Evolutionary conservation across 2,888 invertebrate species (phyloP).

Genomic region (Mactromeris polynyma): DNA sequence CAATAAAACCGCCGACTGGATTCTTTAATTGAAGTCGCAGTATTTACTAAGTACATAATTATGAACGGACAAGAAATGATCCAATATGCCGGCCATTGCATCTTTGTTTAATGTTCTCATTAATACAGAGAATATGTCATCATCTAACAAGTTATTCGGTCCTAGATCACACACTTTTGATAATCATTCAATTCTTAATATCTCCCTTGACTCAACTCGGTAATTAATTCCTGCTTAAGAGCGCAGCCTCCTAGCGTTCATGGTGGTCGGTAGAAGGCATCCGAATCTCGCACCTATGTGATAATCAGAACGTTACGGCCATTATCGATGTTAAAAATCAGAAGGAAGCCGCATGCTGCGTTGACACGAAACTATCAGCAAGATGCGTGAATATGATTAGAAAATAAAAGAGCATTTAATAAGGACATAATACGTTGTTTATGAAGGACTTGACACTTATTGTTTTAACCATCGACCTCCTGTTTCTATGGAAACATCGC

Average conservation of each 20-base stretch:
- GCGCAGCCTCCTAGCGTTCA: not conserved
- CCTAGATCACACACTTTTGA: not conserved
- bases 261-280: not conserved
- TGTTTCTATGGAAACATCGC: not conserved
- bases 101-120: not conserved
- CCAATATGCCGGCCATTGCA: not conserved
- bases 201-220: not conserved
- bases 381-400: constrained; percentile 12
- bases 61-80: too few relatives aligned
- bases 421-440: constrained; percentile 20
- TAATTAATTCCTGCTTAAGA: constrained; percentile 22
- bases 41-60: too few relatives aligned
- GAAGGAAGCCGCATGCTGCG: constrained; percentile 29
- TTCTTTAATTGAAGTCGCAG: too few relatives aligned
- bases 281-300: constrained; percentile 58
- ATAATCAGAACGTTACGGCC: constrained; percentile 62
- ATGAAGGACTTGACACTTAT: constrained; percentile 22
- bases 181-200: not conserved
- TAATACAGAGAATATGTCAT: not conserved
- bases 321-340: constrained; percentile 56
- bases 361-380: constrained; percentile 45
- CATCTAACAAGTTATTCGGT: not conserved
- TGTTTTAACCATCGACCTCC: constrained; percentile 22
- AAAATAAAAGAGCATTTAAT: constrained; percentile 19
- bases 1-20: too few relatives aligned